Conservation (phyloP, 2,113 vertebrate species). For the Cheirogaleus medius region DNA sequence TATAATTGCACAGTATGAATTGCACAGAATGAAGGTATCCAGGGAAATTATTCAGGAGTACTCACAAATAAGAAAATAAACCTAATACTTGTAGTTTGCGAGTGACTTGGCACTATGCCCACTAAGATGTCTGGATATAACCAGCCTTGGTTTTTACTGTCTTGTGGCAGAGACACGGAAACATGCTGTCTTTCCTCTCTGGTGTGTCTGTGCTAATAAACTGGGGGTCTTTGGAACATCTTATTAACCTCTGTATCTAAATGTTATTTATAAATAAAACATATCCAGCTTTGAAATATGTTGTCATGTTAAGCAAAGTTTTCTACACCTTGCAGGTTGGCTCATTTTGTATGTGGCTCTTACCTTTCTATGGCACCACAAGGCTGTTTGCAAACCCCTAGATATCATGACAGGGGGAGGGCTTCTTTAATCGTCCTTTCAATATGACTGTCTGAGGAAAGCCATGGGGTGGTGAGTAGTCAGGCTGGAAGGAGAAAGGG, state of each 20-base stretch:
- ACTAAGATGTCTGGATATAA: neutral
- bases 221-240: constrained; percentile 54
- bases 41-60: neutral
- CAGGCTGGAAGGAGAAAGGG: neutral
- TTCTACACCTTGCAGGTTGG: neutral
- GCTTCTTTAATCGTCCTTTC: neutral
- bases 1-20: neutral
- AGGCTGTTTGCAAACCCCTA: neutral
- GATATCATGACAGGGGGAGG: neutral
- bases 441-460: neutral
- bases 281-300: constrained; percentile 37
- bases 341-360: neutral
- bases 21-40: neutral
- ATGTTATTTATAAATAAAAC: constrained; percentile 73
- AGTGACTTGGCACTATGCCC: neutral
- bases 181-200: neutral
- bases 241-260: constrained; percentile 49
- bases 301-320: constrained; percentile 24
- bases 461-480: neutral
- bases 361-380: neutral
- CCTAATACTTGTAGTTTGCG: neutral
- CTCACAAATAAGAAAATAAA: neutral
- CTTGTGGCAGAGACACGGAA: neutral
- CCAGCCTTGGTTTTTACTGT: neutral
- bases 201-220: neutral